These are phyloP conservation scores for Drosophila grimshawi DNA, from an alignment of 1,140 invertebrate species.

Conservation along the genomic window DNA sequence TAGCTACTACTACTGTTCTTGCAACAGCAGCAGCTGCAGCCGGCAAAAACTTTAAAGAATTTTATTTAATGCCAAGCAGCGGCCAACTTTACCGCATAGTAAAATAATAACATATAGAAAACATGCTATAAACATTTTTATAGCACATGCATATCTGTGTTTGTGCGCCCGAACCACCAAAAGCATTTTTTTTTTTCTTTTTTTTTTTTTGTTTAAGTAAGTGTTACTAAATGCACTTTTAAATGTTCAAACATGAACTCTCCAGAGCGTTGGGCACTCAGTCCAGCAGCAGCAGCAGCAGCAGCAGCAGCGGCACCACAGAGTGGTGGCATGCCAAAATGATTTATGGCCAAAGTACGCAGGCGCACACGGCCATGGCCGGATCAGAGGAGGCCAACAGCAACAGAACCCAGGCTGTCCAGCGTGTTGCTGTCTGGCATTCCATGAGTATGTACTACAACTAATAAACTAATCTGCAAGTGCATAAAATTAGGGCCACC, in stretches of 20 bases:
- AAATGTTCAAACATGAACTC: conserved; percentile 81
- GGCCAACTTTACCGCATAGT: conserved; percentile 45
- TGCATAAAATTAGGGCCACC: conserved; percentile 82
- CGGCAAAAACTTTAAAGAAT: conserved; percentile 67
- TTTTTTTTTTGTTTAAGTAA: conserved; percentile 68
- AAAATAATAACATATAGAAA: conserved; percentile 67
- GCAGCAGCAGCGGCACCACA: conserved; percentile 33
- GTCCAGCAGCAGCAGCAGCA: conserved; percentile 44
- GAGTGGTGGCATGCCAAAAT: conserved; percentile 77
- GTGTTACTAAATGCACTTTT: conserved; percentile 84
- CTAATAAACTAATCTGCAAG: conserved; percentile 83
- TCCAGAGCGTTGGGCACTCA: background rate
- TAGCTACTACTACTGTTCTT: conserved; percentile 44
- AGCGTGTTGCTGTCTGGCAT: conserved; percentile 35
- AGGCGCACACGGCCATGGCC: conserved; percentile 71
- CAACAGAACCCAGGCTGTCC: background rate
- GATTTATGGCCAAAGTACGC: conserved; percentile 83
- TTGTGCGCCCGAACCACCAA: conserved; percentile 18
- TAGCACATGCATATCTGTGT: conserved; percentile 53
- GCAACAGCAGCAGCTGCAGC: conserved; percentile 5
- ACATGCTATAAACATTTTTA: conserved; percentile 83
- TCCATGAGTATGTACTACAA: conserved; percentile 79
- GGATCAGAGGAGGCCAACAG: conserved; percentile 8
- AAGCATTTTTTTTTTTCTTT: conserved; percentile 19
- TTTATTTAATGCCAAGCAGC: conserved; percentile 61